Percentiles rank a stretch among this genome's conserved stretches.
phyloP scores from a whole-genome alignment of 2,113 vertebrate genomes.

The Megaceryle maxima region DNA sequence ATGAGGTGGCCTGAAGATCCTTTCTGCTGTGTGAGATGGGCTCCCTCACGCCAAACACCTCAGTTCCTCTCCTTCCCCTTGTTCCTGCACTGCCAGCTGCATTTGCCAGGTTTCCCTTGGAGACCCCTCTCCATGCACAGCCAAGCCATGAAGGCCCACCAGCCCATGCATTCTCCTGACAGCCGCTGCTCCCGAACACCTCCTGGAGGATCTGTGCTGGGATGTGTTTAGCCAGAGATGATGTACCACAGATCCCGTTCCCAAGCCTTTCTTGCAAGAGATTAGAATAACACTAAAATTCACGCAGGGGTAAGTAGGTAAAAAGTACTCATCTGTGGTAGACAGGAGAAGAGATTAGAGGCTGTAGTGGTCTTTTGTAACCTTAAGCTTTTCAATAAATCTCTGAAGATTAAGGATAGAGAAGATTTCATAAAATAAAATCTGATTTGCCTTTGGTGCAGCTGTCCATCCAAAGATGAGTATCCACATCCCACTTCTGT shows the following conservation, averaged over 20 bases:
- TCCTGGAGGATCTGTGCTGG: not conserved
- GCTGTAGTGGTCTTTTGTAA: not conserved
- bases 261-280: not conserved
- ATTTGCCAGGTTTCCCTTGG: not conserved
- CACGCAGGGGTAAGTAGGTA: not conserved
- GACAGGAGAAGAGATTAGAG: conserved; percentile 3
- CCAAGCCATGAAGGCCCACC: not conserved
- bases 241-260: rapidly evolving
- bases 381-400: conserved; percentile 11
- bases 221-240: not conserved
- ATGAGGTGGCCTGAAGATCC: not conserved
- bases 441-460: not conserved
- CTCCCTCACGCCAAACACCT: not conserved
- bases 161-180: rapidly evolving
- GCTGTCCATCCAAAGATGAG: not conserved
- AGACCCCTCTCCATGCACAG: not conserved
- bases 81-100: not conserved
- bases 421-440: not conserved
- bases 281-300: not conserved
- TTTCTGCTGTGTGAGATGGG: not conserved
- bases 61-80: not conserved
- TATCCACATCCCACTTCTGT: not conserved
- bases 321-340: not conserved
- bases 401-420: conserved; percentile 35
- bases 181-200: not conserved